Percentiles rank a stretch among this genome's conserved stretches.
Evolutionary conservation across 2,797 vertebrate species (phyloP).

Genomic region (Oreortyx pictus): DNA sequence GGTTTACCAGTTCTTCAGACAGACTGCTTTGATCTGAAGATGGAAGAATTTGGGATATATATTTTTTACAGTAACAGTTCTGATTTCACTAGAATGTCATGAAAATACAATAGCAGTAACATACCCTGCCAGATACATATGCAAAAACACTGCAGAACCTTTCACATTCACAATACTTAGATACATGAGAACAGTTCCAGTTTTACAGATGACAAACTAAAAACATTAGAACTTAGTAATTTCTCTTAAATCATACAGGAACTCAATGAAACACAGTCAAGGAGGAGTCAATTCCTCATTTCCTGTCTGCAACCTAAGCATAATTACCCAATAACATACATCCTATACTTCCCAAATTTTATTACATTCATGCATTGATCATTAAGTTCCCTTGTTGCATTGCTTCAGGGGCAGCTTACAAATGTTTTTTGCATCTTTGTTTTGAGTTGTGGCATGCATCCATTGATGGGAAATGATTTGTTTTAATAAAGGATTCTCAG

Average conservation of each 20-base stretch:
- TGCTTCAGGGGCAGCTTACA: background rate
- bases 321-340: background rate
- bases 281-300: background rate
- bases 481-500: background rate
- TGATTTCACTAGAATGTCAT: background rate
- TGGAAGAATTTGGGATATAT: background rate
- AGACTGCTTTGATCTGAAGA: background rate
- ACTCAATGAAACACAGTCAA: background rate
- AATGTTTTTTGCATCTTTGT: background rate
- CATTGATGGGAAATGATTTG: background rate
- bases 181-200: background rate
- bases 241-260: background rate
- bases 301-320: background rate
- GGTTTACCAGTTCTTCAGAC: background rate
- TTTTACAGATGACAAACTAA: constrained; percentile 35
- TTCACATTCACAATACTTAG: background rate
- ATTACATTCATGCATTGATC: background rate
- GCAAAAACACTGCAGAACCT: background rate
- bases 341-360: background rate
- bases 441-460: background rate
- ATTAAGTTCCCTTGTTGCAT: background rate
- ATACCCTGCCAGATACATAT: background rate
- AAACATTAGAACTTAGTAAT: background rate
- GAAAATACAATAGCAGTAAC: constrained; percentile 11
- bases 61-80: constrained; percentile 4